phyloP scores from a whole-genome alignment of 2,888 invertebrate genomes.

The Drosophila macrospina region DNA sequence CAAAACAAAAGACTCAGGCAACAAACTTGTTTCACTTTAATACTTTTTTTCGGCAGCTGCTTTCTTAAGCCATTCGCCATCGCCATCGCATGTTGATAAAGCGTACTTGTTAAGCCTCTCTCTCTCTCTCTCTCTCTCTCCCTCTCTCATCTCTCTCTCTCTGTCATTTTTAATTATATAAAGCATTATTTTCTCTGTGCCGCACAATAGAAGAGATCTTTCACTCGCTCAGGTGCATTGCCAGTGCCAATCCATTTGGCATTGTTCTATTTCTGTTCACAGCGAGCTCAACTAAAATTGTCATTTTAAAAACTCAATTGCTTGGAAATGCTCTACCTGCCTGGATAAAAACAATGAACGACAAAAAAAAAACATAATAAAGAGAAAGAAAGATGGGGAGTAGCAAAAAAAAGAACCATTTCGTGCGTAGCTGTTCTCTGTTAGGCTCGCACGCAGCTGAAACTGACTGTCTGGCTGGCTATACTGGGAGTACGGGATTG shows the following conservation, averaged over 20 bases:
- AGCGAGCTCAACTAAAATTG: constrained; percentile 55
- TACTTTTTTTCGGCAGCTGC: constrained; percentile 69
- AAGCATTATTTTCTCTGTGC: constrained; percentile 56
- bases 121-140: constrained; percentile 2
- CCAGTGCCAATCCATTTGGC: constrained; percentile 41
- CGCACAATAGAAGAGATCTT: constrained; percentile 62
- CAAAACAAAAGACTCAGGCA: constrained; percentile 69
- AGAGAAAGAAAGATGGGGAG: constrained; percentile 15
- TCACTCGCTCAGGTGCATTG: constrained; percentile 66
- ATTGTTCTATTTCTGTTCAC: constrained; percentile 67
- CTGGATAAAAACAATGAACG: constrained; percentile 15
- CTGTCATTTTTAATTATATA: constrained; percentile 59
- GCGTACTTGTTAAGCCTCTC: constrained; percentile 11
- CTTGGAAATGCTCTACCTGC: constrained; percentile 69
- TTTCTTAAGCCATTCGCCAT: constrained; percentile 38
- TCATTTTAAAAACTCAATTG: constrained; percentile 77
- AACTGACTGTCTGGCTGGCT: constrained; percentile 22
- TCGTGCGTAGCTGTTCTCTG: constrained; percentile 53
- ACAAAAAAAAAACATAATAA: constrained; percentile 31
- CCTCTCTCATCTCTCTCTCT: constrained; percentile 2
- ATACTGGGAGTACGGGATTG: constrained; percentile 52
- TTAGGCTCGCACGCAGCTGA: constrained; percentile 58
- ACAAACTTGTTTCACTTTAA: constrained; percentile 70
- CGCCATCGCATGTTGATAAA: constrained; percentile 40
- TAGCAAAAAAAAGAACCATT: constrained; percentile 35